Conservation (phyloP, 2,113 vertebrate genomes). For the Notothenia coriiceps region DNA sequence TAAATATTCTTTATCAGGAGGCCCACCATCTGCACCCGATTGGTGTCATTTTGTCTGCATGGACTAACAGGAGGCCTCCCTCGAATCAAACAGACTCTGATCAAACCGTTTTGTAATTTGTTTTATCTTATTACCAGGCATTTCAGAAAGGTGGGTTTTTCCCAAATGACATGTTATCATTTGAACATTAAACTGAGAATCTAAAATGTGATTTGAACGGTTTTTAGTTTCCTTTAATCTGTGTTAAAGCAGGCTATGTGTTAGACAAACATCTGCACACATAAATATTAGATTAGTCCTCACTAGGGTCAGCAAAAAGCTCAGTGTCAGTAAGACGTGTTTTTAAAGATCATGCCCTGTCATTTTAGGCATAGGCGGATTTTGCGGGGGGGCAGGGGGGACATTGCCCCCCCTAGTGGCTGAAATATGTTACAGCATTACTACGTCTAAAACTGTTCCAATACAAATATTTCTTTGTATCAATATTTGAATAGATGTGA, state of each 20-base stretch:
- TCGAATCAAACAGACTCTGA: neutral
- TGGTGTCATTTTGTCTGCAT: slow-evolving; percentile 13
- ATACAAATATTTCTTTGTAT: too few relatives aligned
- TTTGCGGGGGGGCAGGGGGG: too few relatives aligned
- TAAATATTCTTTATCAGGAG: slow-evolving; percentile 15
- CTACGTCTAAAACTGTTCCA: too few relatives aligned
- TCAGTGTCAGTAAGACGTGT: neutral
- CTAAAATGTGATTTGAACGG: neutral
- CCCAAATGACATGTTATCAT: neutral
- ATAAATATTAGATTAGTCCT: neutral
- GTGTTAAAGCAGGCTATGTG: neutral
- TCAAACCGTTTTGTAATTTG: neutral
- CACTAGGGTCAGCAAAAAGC: neutral
- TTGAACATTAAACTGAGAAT: neutral
- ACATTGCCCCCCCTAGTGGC: too few relatives aligned
- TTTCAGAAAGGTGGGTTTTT: neutral
- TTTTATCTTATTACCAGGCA: neutral
- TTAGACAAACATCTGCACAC: too few relatives aligned
- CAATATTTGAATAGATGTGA: too few relatives aligned
- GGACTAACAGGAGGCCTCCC: neutral
- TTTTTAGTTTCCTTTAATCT: neutral
- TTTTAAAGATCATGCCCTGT: neutral
- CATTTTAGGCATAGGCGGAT: neutral
- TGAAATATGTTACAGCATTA: too few relatives aligned
- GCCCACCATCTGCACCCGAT: slow-evolving; percentile 16